Evolutionary conservation across 2,113 vertebrate genomes (phyloP), one percentile per base, ranked within the genome.

Genomic region (Holacanthus passer): DNA sequence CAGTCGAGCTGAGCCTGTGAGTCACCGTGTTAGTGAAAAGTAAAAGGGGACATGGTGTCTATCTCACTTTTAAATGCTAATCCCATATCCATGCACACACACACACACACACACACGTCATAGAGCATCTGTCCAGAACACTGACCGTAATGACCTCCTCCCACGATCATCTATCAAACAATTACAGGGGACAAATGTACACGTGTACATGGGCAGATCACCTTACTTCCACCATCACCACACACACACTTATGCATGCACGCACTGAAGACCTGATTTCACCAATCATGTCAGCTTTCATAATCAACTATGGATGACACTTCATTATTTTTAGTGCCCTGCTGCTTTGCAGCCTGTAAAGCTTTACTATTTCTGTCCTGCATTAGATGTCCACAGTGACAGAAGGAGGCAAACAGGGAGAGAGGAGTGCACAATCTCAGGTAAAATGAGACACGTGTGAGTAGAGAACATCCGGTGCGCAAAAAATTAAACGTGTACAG

Each of bases 291-390:
- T 77, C 19, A 35, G 69, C 48, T 24, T 50, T 58, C 39, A 62
- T 73, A 56, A 87, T 87, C 76, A 67, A 47, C 35, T 31, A 4
- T 12, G 1, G 78, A 53, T 32, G 52, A 82, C 78, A 60, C 22
- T 71, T 87, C 64, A 89, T 83, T 74, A 77, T 45, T 29, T 70
- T 65, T 73, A 87, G 79, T 79, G 73, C 74, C 72, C 41, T 11
- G 19, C 50, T 52, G 65, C 56, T 80, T 78, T 70, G 27, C 62
- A 55, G 53, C 43, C 31, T 27, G 31, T 67, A 64, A 60, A n/a
- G 48, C 24, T 74, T 79, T 70, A 58, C 78, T 77, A 59, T 83
- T 75, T 67, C 70, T 53, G 63, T 48, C 32, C 37, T 58, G 32
- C 48, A 52, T 66, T 50, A 60, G 47, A 77, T 4, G 56, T 78